These are phyloP conservation scores for Montipora capricornis DNA, from an alignment of 64 coral and sea anemone species.

Conservation along the genomic window DNA sequence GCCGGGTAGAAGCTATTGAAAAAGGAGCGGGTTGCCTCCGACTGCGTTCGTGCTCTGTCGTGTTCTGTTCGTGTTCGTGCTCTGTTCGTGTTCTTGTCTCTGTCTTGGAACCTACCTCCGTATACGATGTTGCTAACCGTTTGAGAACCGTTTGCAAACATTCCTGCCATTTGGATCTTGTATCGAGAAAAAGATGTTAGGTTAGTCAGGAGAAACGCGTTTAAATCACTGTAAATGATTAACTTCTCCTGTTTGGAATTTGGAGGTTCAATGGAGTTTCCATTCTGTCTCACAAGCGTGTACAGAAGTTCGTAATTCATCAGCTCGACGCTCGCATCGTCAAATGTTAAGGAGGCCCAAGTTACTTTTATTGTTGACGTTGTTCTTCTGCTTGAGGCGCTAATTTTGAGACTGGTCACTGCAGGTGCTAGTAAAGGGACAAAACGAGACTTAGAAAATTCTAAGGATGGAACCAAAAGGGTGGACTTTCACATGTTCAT, in stretches of 20 bases:
- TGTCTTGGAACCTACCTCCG: slow-evolving; percentile 2
- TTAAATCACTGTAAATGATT: neutral
- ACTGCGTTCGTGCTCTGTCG: too few relatives aligned
- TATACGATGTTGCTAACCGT: slow-evolving; percentile 1
- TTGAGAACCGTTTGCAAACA: neutral
- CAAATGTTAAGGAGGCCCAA: neutral
- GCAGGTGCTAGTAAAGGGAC: neutral
- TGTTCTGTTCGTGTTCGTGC: too few relatives aligned
- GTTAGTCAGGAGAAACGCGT: neutral
- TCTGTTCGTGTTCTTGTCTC: too few relatives aligned
- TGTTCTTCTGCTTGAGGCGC: slow-evolving; percentile 10
- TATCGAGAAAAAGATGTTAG: neutral
- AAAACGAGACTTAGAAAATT: neutral
- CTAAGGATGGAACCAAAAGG: neutral
- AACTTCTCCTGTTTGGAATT: neutral
- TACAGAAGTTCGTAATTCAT: neutral
- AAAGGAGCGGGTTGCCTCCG: too few relatives aligned
- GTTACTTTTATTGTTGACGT: neutral
- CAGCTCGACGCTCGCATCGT: neutral
- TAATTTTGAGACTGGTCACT: neutral
- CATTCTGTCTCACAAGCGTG: neutral
- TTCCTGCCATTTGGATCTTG: neutral
- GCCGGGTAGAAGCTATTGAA: too few relatives aligned
- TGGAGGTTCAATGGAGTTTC: neutral
- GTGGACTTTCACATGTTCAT: too few relatives aligned